phyloP scores from a whole-genome alignment of 2,797 vertebrate genomes.

The Urocyon cinereoargenteus region DNA sequence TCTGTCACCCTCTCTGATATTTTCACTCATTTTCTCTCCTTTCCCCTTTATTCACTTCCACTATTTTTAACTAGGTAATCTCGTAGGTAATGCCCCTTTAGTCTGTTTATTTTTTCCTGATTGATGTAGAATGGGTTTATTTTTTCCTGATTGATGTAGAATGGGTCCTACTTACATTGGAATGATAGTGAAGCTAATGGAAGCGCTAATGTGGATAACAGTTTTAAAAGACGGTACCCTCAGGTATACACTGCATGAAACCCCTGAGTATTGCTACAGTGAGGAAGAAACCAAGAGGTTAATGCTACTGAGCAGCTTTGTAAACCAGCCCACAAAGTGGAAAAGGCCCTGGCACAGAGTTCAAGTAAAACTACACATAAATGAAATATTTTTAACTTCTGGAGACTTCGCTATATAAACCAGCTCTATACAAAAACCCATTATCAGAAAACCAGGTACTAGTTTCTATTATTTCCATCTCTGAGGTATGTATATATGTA shows the following conservation, averaged over 20 bases:
- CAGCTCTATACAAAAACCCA: neutral
- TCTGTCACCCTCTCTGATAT: too few relatives aligned
- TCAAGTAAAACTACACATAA: neutral
- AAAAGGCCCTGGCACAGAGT: neutral
- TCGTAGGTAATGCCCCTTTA: neutral
- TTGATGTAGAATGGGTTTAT: neutral
- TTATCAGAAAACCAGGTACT: neutral
- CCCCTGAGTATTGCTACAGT: accelerated
- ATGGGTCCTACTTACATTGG: neutral
- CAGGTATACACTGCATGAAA: neutral
- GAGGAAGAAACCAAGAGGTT: neutral
- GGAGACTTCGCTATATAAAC: neutral
- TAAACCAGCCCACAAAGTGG: neutral
- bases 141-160: neutral
- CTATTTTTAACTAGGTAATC: neutral
- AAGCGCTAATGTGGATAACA: neutral
- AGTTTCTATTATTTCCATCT: neutral
- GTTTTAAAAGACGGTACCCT: neutral
- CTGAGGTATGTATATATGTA: neutral
- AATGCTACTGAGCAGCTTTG: accelerated
- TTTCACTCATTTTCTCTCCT: too few relatives aligned
- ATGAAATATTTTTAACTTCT: slow-evolving; percentile 27
- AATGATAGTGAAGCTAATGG: neutral
- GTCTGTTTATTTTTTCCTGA: neutral
- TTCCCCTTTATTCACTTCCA: too few relatives aligned